Evolutionary conservation across 2,888 invertebrate species (phyloP).

Genomic region (Odontocerum albicorne): DNA sequence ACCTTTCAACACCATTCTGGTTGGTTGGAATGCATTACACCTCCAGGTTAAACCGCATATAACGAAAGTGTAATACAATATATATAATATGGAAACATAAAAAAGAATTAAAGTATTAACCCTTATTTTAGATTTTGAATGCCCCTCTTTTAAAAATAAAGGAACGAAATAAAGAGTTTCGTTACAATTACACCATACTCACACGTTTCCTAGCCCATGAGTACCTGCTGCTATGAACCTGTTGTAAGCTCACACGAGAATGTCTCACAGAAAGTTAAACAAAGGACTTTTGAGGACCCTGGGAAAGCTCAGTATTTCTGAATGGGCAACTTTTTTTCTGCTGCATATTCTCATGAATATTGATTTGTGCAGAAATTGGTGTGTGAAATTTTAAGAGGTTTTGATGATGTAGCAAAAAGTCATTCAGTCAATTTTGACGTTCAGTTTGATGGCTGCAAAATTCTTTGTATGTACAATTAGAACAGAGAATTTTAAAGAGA

Average conservation of each 20-base stretch:
- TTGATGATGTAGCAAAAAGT: conserved; percentile 8
- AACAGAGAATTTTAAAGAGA: too few relatives aligned
- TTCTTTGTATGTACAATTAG: too few relatives aligned
- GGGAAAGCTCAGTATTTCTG: conserved; percentile 27
- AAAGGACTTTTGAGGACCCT: conserved; percentile 32
- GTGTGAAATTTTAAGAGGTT: neutral
- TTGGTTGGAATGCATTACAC: too few relatives aligned
- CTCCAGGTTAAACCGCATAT: too few relatives aligned
- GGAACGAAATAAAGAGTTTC: conserved; percentile 17
- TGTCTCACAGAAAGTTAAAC: conserved; percentile 28
- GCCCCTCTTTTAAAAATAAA: too few relatives aligned
- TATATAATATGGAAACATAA: too few relatives aligned
- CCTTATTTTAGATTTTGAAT: too few relatives aligned
- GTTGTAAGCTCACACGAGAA: conserved; percentile 22
- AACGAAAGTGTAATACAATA: too few relatives aligned
- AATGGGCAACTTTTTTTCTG: conserved; percentile 22
- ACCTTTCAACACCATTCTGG: too few relatives aligned
- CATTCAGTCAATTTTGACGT: neutral
- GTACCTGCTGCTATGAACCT: conserved; percentile 33
- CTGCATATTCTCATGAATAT: conserved; percentile 19
- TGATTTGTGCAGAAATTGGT: conserved; percentile 19
- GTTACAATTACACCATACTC: conserved; percentile 35
- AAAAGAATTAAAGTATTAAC: too few relatives aligned
- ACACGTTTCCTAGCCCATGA: conserved; percentile 25
- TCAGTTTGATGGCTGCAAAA: too few relatives aligned